Evolutionary conservation across 1,140 invertebrate species (phyloP).

Genomic region (Zaprionus africanus): DNA sequence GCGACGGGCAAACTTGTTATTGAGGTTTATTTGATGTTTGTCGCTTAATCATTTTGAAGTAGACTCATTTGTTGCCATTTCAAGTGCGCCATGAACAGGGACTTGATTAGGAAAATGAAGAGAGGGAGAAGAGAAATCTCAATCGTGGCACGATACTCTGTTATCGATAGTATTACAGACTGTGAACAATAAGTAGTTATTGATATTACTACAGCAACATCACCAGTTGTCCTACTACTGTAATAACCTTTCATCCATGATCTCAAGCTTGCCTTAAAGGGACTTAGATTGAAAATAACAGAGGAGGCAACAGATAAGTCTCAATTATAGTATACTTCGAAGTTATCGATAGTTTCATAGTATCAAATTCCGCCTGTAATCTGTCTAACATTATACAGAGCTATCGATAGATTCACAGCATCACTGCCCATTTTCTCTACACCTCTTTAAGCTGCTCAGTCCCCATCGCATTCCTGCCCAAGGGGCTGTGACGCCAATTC

Average conservation of each 20-base stretch:
- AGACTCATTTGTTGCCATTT: conserved; percentile 67
- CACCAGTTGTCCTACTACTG: too few species aligned
- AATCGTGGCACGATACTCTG: too few species aligned
- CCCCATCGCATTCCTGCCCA: conserved; percentile 52
- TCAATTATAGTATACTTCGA: too few species aligned
- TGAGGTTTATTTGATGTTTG: conserved; percentile 78
- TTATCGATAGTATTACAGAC: too few species aligned
- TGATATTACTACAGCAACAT: too few species aligned
- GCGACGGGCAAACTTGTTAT: conserved; percentile 56
- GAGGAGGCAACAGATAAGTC: too few species aligned
- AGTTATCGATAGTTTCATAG: background rate
- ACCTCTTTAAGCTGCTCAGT: background rate
- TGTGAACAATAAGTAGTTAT: too few species aligned
- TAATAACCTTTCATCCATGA: too few species aligned
- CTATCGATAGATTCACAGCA: background rate
- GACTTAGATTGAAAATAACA: too few species aligned
- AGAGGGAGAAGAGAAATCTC: background rate
- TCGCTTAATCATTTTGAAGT: conserved; percentile 69
- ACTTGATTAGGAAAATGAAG: conserved; percentile 11
- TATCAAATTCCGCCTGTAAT: too few species aligned
- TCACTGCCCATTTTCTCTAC: background rate
- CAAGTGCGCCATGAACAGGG: conserved; percentile 20
- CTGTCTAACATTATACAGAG: too few species aligned
- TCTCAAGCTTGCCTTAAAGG: too few species aligned
- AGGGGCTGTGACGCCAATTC: conserved; percentile 39